Evolutionary conservation across 2,888 invertebrate species (phyloP).

Genomic region (Choristoneura rosaceana): DNA sequence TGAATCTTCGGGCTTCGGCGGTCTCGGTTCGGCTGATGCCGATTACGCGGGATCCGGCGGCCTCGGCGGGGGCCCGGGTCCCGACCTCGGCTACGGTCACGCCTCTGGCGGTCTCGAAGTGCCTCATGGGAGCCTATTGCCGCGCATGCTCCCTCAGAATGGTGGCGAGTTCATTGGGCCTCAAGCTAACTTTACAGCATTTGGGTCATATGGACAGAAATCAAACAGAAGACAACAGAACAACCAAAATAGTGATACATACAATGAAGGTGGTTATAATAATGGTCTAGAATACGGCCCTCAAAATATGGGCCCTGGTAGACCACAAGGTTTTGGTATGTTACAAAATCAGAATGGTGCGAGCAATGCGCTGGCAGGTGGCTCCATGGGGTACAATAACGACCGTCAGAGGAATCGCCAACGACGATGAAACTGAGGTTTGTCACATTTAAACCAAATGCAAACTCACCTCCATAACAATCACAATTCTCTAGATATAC

Average conservation of each 20-base stretch:
- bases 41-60: slow-evolving; percentile 56
- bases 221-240: slow-evolving; percentile 57
- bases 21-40: slow-evolving; percentile 58
- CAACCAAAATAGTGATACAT: slow-evolving; percentile 56
- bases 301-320: slow-evolving; percentile 72
- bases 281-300: slow-evolving; percentile 64
- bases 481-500: slow-evolving; percentile 48
- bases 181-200: slow-evolving; percentile 79
- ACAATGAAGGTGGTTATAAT: slow-evolving; percentile 55
- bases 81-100: slow-evolving; percentile 57
- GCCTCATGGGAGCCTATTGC: slow-evolving; percentile 78
- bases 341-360: slow-evolving; percentile 57
- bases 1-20: slow-evolving; percentile 59
- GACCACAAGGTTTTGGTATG: slow-evolving; percentile 64
- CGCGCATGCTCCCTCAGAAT: slow-evolving; percentile 77
- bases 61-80: slow-evolving; percentile 64
- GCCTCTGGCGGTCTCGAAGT: slow-evolving; percentile 77
- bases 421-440: slow-evolving; percentile 82
- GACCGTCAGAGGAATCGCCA: slow-evolving; percentile 83
- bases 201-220: slow-evolving; percentile 75
- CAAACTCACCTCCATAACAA: slow-evolving; percentile 71
- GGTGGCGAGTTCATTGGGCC: slow-evolving; percentile 63
- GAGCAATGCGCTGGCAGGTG: slow-evolving; percentile 72
- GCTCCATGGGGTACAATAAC: slow-evolving; percentile 81
- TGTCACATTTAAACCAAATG: slow-evolving; percentile 82